These are phyloP conservation scores for Dysmachus trigonus DNA, from an alignment of 2,888 invertebrate species.

Conservation along the genomic window DNA sequence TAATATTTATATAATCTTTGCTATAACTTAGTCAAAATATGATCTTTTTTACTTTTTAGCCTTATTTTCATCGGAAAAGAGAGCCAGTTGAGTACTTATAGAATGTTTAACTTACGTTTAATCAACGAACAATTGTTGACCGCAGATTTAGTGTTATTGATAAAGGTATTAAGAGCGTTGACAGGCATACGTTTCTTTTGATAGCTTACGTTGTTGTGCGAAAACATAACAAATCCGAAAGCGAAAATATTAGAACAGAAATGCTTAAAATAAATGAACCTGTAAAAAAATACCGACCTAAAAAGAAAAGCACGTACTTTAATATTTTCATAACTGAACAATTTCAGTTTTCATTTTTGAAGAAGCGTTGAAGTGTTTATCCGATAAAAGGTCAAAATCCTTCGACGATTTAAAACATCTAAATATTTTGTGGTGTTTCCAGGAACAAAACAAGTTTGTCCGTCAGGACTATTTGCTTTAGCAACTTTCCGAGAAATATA, in stretches of 20 bases:
- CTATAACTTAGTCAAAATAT: too few relatives aligned
- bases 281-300: background rate
- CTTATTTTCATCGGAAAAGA: too few relatives aligned
- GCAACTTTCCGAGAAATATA: background rate
- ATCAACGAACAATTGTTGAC: too few relatives aligned
- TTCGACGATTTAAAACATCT: background rate
- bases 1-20: too few relatives aligned
- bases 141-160: too few relatives aligned
- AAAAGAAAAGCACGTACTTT: background rate
- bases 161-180: too few relatives aligned
- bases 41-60: too few relatives aligned
- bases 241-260: background rate
- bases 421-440: background rate
- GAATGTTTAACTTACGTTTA: too few relatives aligned
- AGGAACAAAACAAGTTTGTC: background rate
- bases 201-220: background rate
- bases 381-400: background rate
- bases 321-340: background rate
- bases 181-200: too few relatives aligned
- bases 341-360: background rate
- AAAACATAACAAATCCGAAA: background rate
- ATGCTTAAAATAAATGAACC: background rate
- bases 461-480: background rate
- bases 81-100: too few relatives aligned
- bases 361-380: background rate